Percentiles rank a stretch among this genome's conserved stretches.
phyloP scores from a whole-genome alignment of 1,140 invertebrate species.

The Sesamia nonagrioides region DNA sequence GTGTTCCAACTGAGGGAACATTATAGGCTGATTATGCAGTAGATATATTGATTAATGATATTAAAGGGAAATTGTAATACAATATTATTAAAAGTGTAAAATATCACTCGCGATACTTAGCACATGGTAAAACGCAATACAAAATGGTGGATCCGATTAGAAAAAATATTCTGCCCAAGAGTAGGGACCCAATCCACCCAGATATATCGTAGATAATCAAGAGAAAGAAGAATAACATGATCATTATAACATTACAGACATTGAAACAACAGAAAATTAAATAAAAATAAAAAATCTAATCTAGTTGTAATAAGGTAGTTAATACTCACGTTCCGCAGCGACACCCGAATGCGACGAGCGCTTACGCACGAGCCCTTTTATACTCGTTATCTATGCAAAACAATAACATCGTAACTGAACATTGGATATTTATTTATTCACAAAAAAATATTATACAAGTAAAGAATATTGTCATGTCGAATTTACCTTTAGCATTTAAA shows the following conservation, averaged over 20 bases:
- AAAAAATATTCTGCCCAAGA: too few species aligned
- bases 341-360: constrained; percentile 65
- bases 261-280: too few species aligned
- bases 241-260: constrained; percentile 31
- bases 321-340: constrained; percentile 72
- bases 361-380: constrained; percentile 58
- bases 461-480: too few species aligned
- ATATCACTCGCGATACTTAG: neutral
- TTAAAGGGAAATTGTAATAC: too few species aligned
- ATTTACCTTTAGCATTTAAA: neutral
- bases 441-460: neutral
- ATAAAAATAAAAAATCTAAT: neutral
- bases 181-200: neutral
- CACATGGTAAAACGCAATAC: neutral
- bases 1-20: too few species aligned
- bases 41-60: too few species aligned
- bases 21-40: too few species aligned
- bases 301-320: constrained; percentile 24
- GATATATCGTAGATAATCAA: neutral
- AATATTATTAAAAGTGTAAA: too few species aligned
- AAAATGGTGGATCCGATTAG: neutral
- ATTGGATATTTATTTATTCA: neutral
- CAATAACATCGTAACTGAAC: constrained; percentile 27
- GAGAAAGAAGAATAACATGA: neutral
- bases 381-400: constrained; percentile 36